Percentiles rank a stretch among this genome's conserved stretches.
These are phyloP conservation scores for Cosmia pyralina DNA, from an alignment of 2,888 invertebrate species.

Conservation along the genomic window DNA sequence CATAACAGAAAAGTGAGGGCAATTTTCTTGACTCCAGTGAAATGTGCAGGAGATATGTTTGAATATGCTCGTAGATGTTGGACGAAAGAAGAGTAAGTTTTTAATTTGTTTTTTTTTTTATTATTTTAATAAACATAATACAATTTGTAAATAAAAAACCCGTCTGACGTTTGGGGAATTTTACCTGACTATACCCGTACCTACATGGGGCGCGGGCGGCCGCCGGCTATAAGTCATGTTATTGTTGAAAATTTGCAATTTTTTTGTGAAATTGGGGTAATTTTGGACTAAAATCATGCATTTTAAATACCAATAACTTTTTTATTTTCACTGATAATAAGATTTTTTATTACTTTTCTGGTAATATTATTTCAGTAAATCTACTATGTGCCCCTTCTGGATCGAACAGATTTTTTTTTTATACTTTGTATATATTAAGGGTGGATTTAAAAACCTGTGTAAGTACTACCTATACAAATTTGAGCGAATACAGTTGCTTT, in stretches of 20 bases:
- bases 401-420: neutral
- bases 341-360: neutral
- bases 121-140: neutral
- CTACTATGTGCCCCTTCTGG: neutral
- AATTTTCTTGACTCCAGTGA: fast-evolving
- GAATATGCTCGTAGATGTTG: neutral
- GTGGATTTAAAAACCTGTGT: too few relatives aligned
- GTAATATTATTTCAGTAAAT: neutral
- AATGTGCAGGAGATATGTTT: neutral
- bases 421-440: neutral
- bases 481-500: too few relatives aligned
- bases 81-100: neutral
- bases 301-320: neutral
- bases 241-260: neutral
- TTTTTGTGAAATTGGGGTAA: too few relatives aligned
- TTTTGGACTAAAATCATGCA: neutral
- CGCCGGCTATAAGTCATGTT: neutral
- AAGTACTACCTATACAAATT: too few relatives aligned
- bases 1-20: neutral
- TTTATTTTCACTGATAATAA: neutral
- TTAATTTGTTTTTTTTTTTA: neutral
- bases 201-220: too few relatives aligned
- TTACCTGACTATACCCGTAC: neutral
- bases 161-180: neutral
- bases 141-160: neutral